Evolutionary conservation across 2,113 vertebrate species (phyloP).

Genomic region (Pelecanus crispus): DNA sequence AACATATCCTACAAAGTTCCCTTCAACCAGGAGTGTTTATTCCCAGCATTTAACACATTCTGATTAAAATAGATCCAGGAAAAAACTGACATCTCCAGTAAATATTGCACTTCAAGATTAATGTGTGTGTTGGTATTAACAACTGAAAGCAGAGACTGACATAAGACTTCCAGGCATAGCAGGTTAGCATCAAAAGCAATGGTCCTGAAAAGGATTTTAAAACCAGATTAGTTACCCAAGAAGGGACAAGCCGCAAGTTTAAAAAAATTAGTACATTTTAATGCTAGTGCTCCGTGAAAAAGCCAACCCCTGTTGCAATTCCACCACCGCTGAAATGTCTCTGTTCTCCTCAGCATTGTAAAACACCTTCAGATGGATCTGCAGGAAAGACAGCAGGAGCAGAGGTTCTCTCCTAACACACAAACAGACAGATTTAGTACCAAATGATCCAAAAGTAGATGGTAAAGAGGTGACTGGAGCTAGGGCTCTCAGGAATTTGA

Average conservation of each 20-base stretch:
- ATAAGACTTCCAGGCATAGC: background rate
- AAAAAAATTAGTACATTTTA: slow-evolving; percentile 48
- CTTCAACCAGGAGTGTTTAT: slow-evolving; percentile 5
- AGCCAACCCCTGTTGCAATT: slow-evolving; percentile 3
- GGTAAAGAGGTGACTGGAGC: slow-evolving; percentile 27
- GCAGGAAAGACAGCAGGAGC: slow-evolving; percentile 25
- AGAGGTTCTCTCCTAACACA: slow-evolving; percentile 13
- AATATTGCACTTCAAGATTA: slow-evolving; percentile 55
- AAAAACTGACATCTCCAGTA: background rate
- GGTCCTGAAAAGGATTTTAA: slow-evolving; percentile 25
- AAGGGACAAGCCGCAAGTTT: slow-evolving; percentile 53
- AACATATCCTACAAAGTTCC: background rate
- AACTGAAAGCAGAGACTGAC: slow-evolving; percentile 28
- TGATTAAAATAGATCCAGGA: slow-evolving; percentile 13
- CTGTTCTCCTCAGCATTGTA: background rate
- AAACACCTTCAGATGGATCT: background rate
- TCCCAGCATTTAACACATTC: slow-evolving; percentile 26
- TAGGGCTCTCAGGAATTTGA: slow-evolving; percentile 19
- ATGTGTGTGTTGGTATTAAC: background rate
- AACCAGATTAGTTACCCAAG: slow-evolving; percentile 45
- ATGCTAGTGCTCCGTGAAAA: slow-evolving; percentile 30
- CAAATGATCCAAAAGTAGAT: slow-evolving; percentile 41
- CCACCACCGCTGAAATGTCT: background rate
- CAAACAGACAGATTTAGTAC: slow-evolving; percentile 19
- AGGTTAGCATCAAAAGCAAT: slow-evolving; percentile 28